These are phyloP conservation scores for Neotragus moschatus DNA, from an alignment of 2,113 vertebrate genomes.

Conservation along the genomic window DNA sequence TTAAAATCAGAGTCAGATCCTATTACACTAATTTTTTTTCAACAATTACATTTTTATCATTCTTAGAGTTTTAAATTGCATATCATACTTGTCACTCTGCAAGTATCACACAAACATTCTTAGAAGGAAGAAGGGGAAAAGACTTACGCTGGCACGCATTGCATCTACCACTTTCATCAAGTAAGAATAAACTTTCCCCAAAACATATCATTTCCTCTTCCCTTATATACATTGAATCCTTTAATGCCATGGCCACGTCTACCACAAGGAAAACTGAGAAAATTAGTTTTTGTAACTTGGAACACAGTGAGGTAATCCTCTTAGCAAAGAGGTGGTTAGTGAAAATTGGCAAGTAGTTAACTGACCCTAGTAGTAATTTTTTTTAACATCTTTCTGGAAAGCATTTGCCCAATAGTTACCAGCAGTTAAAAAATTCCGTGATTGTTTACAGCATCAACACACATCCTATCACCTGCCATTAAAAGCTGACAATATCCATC, in stretches of 20 bases:
- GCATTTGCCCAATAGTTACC: neutral
- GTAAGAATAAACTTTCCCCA: neutral
- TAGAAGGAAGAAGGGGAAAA: neutral
- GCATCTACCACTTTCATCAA: neutral
- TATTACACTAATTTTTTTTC: neutral
- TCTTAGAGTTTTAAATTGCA: neutral
- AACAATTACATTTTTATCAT: neutral
- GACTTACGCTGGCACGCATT: rapidly evolving
- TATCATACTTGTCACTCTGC: neutral
- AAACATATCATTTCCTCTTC: neutral
- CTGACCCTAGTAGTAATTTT: neutral
- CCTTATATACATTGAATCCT: neutral
- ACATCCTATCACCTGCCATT: neutral
- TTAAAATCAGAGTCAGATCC: neutral
- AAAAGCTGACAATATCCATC: neutral
- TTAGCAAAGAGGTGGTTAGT: neutral
- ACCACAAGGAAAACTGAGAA: neutral
- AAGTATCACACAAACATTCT: neutral
- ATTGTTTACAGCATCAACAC: neutral
- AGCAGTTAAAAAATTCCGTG: neutral
- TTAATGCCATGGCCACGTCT: rapidly evolving
- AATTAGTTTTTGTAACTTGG: neutral
- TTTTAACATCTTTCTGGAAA: neutral
- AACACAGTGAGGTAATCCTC: neutral
- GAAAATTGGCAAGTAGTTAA: neutral